Base-by-base conservation (phyloP, 2,888 invertebrate genomes). In the Drosophila histrio region DNA sequence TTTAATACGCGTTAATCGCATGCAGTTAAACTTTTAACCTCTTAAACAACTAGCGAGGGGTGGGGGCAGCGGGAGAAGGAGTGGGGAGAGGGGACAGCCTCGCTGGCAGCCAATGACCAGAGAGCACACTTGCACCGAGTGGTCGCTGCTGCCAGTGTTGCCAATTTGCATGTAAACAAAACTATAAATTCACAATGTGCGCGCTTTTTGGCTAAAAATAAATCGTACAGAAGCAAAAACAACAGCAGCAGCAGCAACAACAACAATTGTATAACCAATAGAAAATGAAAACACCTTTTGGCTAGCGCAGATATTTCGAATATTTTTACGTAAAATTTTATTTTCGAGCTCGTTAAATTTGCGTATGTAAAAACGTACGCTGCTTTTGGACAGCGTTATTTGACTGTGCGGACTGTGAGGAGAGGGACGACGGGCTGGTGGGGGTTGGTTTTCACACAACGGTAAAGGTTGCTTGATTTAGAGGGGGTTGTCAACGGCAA, bases 111-210 rank as follows among this genome's bases (percentile, higher is more conserved):
- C 78, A 77, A 61, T 77, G 69, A 64, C 78, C 75, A 74, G 43
- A 49, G 50, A 47, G 53, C 59, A 53, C 47, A 60, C 60, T 39
- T 72, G 72, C 61, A 67, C 15, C 50, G 58, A 64, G 47, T 71
- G 52, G 41, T 46, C 52, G 32, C 30, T 17, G 39, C 26, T 39
- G 60, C 52, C 58, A 65, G 67, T 60, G 60, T 62, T 75, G 79
- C 79, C 77, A 75, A 69, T 66, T 69, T 83, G 73, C 73, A 83
- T 86, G 87, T 81, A 81, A 81, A 81, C 80, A 81, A 86, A 81
- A 81, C 80, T 83, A 81, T 81, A 81, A 81, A 81, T 81, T 81
- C 84, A 71, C 79, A 69, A 65, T 75, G 61, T 60, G 74, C 69
- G 59, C 64, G 75, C 64, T 58, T 68, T 61, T 41, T 28, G 24